Conservation (phyloP, 2,113 vertebrate genomes). For the Daphoenositta chrysoptera region DNA sequence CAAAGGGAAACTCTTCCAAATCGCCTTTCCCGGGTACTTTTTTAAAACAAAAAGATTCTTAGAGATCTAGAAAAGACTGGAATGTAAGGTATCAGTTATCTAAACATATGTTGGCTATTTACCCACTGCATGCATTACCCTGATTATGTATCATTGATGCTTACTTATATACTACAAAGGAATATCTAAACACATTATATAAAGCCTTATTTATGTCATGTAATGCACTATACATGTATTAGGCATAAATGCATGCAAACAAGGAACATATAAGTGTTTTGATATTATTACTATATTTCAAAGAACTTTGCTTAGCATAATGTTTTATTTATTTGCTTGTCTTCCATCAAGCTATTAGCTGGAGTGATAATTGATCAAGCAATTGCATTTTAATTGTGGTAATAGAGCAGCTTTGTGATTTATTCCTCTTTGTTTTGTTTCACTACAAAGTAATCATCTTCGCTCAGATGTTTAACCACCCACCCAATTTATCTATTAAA, state of each 20-base stretch:
- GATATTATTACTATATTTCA: not conserved
- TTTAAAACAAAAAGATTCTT: not conserved
- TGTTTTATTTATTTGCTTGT: conserved; percentile 47
- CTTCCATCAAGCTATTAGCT: conserved; percentile 30
- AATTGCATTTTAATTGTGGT: conserved; percentile 51
- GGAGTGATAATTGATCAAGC: conserved; percentile 51
- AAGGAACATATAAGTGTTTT: not conserved
- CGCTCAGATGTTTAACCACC: conserved; percentile 36
- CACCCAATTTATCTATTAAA: conserved; percentile 54
- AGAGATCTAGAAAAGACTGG: not conserved
- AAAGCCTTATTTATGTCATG: not conserved
- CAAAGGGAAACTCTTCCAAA: not conserved
- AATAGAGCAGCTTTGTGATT: conserved; percentile 40
- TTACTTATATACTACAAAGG: not conserved
- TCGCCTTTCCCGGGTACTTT: not conserved
- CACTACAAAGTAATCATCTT: conserved; percentile 55
- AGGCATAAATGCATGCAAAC: not conserved
- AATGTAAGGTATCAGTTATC: not conserved
- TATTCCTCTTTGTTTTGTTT: conserved; percentile 67
- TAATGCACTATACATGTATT: not conserved
- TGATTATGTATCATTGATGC: not conserved
- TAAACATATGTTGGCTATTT: not conserved
- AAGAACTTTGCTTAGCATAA: not conserved
- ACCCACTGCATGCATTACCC: not conserved
- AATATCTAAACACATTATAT: not conserved